These are phyloP conservation scores for Pongo pygmaeus DNA, from an alignment of 2,113 vertebrate genomes.

Conservation along the genomic window DNA sequence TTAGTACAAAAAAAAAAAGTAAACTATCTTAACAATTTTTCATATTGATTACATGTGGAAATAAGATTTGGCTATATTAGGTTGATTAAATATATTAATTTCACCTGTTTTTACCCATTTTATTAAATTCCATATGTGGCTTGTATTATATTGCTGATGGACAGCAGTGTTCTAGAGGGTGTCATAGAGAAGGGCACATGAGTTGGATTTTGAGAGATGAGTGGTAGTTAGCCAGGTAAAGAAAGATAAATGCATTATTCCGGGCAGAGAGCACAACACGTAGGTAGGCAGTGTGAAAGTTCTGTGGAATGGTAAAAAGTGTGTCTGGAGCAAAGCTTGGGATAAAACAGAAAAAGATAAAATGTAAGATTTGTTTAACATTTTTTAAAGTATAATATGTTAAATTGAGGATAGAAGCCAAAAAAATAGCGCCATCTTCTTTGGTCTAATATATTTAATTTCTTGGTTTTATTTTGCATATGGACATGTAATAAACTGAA, in stretches of 20 bases:
- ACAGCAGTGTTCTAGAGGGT: background rate
- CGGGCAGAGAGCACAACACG: background rate
- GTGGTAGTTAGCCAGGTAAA: background rate
- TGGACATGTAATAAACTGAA: background rate
- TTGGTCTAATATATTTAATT: background rate
- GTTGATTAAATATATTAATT: background rate
- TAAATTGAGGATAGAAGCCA: background rate
- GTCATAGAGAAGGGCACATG: background rate
- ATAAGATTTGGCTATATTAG: background rate
- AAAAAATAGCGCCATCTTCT: background rate
- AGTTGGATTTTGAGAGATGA: background rate
- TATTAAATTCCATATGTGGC: background rate
- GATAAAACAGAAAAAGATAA: background rate
- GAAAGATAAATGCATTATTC: background rate
- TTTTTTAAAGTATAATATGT: background rate
- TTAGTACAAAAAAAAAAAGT: background rate
- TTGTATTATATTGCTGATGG: background rate
- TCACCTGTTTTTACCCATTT: background rate
- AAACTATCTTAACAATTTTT: constrained; percentile 12
- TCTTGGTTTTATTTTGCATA: background rate
- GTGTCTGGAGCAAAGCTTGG: background rate
- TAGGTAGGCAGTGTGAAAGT: background rate
- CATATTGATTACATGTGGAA: constrained; percentile 16
- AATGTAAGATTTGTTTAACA: background rate
- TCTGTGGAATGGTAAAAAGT: background rate